Evolutionary conservation across 1,140 invertebrate species (phyloP), one percentile per base, ranked within the genome.

Genomic region (Caenorhabditis briggsae): DNA sequence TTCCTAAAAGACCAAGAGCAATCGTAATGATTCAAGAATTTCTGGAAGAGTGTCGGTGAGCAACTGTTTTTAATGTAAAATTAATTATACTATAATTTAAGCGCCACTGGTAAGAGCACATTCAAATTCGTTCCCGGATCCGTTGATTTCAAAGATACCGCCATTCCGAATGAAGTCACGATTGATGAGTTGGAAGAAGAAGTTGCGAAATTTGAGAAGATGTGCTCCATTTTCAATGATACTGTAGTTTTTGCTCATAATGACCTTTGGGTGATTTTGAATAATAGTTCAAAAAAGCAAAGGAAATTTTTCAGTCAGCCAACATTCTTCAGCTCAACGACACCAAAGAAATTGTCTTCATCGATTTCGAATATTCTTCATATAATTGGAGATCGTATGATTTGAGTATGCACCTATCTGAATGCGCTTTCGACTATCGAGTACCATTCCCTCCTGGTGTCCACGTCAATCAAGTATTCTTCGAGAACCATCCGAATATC

Each of bases 291-390:
- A 11, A 53, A 14, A 2, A 53, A 58, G 7, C n/a, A 5, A n/a
- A 58, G n/a, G 2, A n/a, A 58, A 16, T 9, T 9, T 61, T 61
- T 25, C 23, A 61, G 59, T 61, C 59, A 5, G 59, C 59, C 8
- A 61, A 61, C 23, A 61, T 61, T 61, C 59, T 61, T 11, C 59
- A 61, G 25, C n/a, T 61, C 9, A 61, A 61, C 59, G 64, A 70
- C 2, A 70, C 64, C 20, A 70, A 70, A n/a, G 64, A 70, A 18
- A 70, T 70, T 46, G 64, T 70, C 11, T 70, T 70, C 41, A 70
- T 70, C 14, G 64, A 70, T 70, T 70, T 70, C 16, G 64, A 70
- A 8, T 70, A 70, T 18, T 70, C 64, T 70, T 70, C 64, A 5
- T 70, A 70, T 41, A 70, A 70, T 18, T 70, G 64, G 64, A 70